These are phyloP conservation scores for Bubo scandiacus DNA, from an alignment of 2,113 vertebrate genomes.

Conservation along the genomic window DNA sequence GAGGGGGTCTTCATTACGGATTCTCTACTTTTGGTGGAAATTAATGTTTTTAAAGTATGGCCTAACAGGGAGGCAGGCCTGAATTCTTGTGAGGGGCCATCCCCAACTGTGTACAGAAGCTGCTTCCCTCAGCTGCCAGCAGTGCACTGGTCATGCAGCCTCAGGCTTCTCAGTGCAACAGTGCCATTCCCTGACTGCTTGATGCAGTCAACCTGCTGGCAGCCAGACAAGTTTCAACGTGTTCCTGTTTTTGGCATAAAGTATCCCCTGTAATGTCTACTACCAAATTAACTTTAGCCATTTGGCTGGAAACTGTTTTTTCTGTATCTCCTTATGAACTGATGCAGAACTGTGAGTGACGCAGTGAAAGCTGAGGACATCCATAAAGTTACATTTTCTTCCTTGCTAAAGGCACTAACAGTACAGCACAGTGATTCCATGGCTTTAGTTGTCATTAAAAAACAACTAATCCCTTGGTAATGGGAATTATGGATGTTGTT, in stretches of 20 bases:
- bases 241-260: neutral
- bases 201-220: neutral
- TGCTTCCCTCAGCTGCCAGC: neutral
- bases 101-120: neutral
- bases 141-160: neutral
- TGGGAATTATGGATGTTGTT: neutral
- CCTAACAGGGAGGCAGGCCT: neutral
- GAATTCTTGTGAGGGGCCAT: neutral
- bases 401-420: neutral
- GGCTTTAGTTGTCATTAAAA: neutral
- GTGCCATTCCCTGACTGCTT: neutral
- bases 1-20: accelerated
- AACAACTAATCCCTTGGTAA: neutral
- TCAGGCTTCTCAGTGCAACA: neutral
- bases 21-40: neutral
- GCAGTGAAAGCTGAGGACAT: neutral
- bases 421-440: neutral
- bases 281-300: neutral
- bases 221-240: neutral
- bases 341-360: neutral
- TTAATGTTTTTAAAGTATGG: neutral
- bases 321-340: neutral
- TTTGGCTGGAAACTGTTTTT: neutral
- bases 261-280: neutral
- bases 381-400: neutral